Base-by-base conservation (phyloP, 2,113 vertebrate species). In the Empidonax traillii region DNA sequence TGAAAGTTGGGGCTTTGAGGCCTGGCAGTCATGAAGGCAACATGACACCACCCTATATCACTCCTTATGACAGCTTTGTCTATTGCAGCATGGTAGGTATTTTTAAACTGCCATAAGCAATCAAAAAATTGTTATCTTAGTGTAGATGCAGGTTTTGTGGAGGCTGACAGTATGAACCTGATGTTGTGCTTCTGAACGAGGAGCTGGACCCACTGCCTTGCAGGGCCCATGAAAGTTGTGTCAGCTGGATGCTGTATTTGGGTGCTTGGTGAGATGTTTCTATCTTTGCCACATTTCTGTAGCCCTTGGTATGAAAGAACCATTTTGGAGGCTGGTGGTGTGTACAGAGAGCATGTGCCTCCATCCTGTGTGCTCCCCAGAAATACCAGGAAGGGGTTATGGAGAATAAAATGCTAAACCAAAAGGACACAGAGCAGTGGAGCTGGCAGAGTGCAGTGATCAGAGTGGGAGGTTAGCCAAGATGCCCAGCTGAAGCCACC, bases 371-470 rank as follows among this genome's bases (percentile, higher is more conserved):
- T 3, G 1, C 10, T 46, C 17, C 39, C 67, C 3, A 1, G 68
- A 79, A 86, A 77, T 56, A 92, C 65, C 1, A 5, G 71, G 67
- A 72, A 78, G 53, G 46, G 39, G 53, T 62, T 35, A 59, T 58
- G 85, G 93, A 83, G 90, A 81, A 90, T 59, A 82, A 86, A 89
- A 92, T 35, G 43, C 67, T 87, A 39, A 68, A 88, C 53, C 5
- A 8, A 88, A 96, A 95, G 93, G 80, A 89, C 66, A 68, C 63
- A 41, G 92, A 68, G 92, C 83, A 24, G 59, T 85, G 93, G 96
- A 97, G 89, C 93, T 97, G 97, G 96, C 97, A 96, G 94, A 91
- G 93, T 85, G 93, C 62, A 1, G 92, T 65, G 86, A 96, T 85
- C 17, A 0, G 85, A 91, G 92, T 67, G 90, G 96, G 96, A 96